Base-by-base conservation (phyloP, 2,888 invertebrate genomes). In the Drosophila anomelani region DNA sequence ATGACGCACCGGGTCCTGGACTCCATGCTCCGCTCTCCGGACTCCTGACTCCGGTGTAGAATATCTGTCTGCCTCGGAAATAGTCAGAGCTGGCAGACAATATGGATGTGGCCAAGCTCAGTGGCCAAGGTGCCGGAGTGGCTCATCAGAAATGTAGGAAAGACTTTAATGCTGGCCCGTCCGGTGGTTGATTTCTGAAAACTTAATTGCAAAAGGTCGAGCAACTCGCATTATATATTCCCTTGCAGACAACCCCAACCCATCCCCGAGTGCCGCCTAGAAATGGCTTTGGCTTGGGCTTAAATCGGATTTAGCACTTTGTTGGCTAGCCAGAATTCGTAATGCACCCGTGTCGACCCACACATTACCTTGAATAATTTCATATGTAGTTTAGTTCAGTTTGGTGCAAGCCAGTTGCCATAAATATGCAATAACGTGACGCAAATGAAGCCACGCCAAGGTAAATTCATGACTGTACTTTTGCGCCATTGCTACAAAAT, bases 341-440 rank as follows among this genome's bases (percentile, higher is more conserved):
- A 76, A 75, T 75, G 69, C 57, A 41, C 41, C 26, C 38, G 23
- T 32, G 39, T 67, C 69, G 55, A 54, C 69, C 60, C 66, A 67
- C 72, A 71, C 70, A 77, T 77, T 69, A 87, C 61, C 75, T 67
- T 81, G 62, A 84, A 81, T 84, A 78, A 86, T 84, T 84, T 81
- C 55, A 74, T 75, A 71, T 23, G 47, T 29, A 43, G 61, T 46
- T 76, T 59, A 38, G 49, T 47, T 71, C 46, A 20, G 68, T 39
- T 46, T 38, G 67, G 39, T 29, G 54, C 49, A 55, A 47, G 41
- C 34, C 51, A 61, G 43, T 56, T 34, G 29, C 57, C 73, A 74
- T 72, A 46, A 75, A 72, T 84, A 81, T 78, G 81, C 78, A 84
- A 86, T 69, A 74, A 74, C 47, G 29, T 39, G 69, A 78, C 71